Percentiles rank a stretch among this genome's conserved stretches.
Evolutionary conservation across 2,113 vertebrate genomes (phyloP).

Genomic region (Cinclus cinclus): DNA sequence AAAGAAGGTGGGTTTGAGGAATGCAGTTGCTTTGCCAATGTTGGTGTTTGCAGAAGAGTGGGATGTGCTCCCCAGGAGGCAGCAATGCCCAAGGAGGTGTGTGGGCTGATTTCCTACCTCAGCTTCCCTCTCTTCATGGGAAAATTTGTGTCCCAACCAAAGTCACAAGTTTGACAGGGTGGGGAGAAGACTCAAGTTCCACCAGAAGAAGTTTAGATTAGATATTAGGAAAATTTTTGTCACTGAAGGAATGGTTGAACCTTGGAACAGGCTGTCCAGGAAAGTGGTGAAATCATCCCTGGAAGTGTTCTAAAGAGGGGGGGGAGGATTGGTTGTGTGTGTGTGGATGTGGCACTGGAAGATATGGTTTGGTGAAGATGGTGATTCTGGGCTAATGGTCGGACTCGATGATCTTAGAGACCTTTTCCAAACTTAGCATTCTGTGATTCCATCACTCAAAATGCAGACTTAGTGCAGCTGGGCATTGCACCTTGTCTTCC

Average conservation of each 20-base stretch:
- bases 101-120: neutral
- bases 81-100: neutral
- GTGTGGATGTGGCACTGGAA: neutral
- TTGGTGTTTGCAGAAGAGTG: rapidly evolving
- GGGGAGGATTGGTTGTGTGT: no score
- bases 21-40: neutral
- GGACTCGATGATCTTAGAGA: rapidly evolving
- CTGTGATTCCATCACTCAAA: neutral
- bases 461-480: neutral
- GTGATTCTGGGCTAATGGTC: neutral
- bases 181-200: neutral
- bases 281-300: neutral
- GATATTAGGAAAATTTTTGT: neutral
- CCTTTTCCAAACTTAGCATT: neutral
- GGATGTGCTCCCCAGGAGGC: rapidly evolving
- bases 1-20: neutral
- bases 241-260: neutral
- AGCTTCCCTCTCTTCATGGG: neutral
- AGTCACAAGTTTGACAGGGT: neutral
- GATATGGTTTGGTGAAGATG: neutral
- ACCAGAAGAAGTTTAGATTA: neutral
- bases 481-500: neutral
- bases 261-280: neutral
- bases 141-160: neutral
- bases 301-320: neutral